Evolutionary conservation across 2,113 vertebrate genomes (phyloP).

Genomic region (Pterocles gutturalis): DNA sequence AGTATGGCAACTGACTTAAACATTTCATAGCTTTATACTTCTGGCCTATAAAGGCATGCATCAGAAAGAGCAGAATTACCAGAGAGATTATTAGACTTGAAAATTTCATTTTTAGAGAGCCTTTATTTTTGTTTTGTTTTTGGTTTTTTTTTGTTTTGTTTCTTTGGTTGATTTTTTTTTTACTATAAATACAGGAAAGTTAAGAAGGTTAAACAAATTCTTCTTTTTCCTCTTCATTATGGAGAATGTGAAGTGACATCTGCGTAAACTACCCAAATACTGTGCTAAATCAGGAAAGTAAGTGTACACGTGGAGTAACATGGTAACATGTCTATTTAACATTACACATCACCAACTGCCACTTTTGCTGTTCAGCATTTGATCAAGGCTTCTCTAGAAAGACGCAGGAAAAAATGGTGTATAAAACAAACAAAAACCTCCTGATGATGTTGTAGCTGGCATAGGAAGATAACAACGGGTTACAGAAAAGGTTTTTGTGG

Average conservation of each 20-base stretch:
- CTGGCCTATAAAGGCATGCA: neutral
- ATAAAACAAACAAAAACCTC: neutral
- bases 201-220: neutral
- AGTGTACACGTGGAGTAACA: neutral
- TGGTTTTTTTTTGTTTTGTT: too few relatives aligned
- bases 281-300: neutral
- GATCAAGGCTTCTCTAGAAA: neutral
- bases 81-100: neutral
- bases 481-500: rapidly evolving
- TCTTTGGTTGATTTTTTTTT: neutral
- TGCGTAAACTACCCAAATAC: neutral
- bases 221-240: neutral
- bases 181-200: neutral
- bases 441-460: neutral
- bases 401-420: neutral
- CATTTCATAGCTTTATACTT: neutral
- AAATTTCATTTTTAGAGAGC: neutral
- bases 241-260: neutral
- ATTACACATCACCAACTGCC: neutral
- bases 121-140: rapidly evolving
- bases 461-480: neutral
- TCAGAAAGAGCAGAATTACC: neutral
- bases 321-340: neutral
- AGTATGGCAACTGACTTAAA: neutral
- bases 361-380: neutral